Conservation (phyloP, 2,888 invertebrate genomes). For the Stenurella melanura region DNA sequence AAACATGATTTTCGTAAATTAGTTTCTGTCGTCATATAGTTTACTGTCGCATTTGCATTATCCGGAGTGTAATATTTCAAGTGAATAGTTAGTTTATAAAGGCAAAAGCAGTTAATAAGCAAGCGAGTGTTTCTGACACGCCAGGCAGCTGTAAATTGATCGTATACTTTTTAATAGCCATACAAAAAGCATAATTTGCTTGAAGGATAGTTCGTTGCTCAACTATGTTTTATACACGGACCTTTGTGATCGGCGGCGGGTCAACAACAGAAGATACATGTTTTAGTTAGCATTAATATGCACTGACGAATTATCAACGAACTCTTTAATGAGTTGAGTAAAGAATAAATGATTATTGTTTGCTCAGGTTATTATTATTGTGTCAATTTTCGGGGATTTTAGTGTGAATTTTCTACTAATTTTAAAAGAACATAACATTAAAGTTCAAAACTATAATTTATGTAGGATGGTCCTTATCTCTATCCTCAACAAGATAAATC, state of each 20-base stretch:
- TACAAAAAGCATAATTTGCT: conserved; percentile 47
- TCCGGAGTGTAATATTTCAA: conserved; percentile 42
- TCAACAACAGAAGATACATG: not conserved
- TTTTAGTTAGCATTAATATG: not conserved
- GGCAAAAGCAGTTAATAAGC: conserved; percentile 44
- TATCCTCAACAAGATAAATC: too few species aligned
- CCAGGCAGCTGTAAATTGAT: conserved; percentile 51
- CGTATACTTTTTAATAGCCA: conserved; percentile 49
- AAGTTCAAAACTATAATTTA: too few species aligned
- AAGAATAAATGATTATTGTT: too few species aligned
- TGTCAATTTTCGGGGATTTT: too few species aligned
- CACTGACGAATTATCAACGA: not conserved
- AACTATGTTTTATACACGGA: conserved; percentile 13
- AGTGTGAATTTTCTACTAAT: too few species aligned
- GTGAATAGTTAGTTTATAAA: conserved; percentile 40
- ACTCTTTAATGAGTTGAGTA: not conserved
- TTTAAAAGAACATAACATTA: too few species aligned
- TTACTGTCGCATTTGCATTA: conserved; percentile 43
- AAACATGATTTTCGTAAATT: conserved; percentile 20
- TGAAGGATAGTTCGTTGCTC: conserved; percentile 40
- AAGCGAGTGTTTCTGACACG: conserved; percentile 51
- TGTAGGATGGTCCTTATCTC: too few species aligned
- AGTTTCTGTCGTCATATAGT: conserved; percentile 33
- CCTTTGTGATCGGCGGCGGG: conserved; percentile 3
- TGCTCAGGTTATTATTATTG: too few species aligned